Conservation (phyloP, 2,113 vertebrate genomes). For the Manacus vitellinus region DNA sequence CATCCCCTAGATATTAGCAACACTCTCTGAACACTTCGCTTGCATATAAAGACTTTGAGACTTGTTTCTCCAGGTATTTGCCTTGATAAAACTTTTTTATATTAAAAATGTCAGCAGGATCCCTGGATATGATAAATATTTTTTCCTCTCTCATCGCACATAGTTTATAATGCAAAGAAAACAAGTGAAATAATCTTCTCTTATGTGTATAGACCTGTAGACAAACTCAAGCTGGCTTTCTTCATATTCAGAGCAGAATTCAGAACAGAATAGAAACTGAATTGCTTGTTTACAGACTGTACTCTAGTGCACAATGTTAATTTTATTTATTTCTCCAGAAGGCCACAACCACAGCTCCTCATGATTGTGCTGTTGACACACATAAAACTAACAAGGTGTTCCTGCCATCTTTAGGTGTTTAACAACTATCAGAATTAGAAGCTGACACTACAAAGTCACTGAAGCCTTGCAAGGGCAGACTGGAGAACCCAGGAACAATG, state of each 20-base stretch:
- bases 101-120: not conserved
- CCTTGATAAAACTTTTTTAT: not conserved
- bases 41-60: not conserved
- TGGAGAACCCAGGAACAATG: not conserved
- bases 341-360: not conserved
- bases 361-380: not conserved
- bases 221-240: not conserved
- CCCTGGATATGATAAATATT: not conserved
- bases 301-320: not conserved
- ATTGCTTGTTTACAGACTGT: not conserved
- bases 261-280: not conserved
- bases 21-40: not conserved
- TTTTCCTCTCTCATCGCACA: not conserved
- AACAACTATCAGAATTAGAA: conserved; percentile 5
- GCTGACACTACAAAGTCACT: not conserved
- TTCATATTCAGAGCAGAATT: not conserved
- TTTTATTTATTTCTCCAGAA: not conserved
- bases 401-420: not conserved
- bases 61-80: not conserved
- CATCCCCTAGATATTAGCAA: not conserved
- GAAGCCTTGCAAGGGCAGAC: not conserved
- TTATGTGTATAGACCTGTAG: not conserved
- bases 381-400: not conserved
- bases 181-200: not conserved
- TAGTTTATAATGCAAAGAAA: not conserved